Evolutionary conservation across 2,888 invertebrate genomes (phyloP).

Genomic region (Thera obeliscata): DNA sequence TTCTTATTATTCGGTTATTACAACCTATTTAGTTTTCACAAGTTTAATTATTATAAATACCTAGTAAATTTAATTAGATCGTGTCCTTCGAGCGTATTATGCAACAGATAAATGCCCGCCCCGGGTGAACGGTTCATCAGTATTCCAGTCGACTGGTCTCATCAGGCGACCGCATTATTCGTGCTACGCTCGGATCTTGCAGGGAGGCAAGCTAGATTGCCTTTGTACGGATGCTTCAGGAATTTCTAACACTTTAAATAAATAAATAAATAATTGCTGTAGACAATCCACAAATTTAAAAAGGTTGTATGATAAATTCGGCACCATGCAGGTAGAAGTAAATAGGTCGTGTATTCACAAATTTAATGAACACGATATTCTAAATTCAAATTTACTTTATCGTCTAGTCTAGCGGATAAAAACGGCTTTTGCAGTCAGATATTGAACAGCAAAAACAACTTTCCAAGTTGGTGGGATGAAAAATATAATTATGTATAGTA

Average conservation of each 20-base stretch:
- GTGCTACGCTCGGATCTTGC: conserved; percentile 45
- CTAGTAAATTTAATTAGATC: conserved; percentile 30
- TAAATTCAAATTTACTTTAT: too few species aligned
- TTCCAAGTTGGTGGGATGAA: too few species aligned
- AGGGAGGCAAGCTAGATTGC: conserved; percentile 1
- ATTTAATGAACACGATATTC: too few species aligned
- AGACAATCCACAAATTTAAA: too few species aligned
- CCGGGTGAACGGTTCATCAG: conserved; percentile 62
- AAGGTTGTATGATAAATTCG: too few species aligned
- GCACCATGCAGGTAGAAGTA: too few species aligned
- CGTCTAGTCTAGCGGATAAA: too few species aligned
- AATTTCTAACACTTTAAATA: background rate
- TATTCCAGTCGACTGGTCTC: conserved; percentile 63
- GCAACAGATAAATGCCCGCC: conserved; percentile 60
- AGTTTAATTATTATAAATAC: conserved; percentile 17
- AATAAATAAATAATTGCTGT: background rate
- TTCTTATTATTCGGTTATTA: background rate
- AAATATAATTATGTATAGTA: too few species aligned
- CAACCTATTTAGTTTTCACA: background rate
- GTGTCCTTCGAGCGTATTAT: conserved; percentile 44
- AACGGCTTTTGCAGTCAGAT: too few species aligned
- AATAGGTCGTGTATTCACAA: too few species aligned
- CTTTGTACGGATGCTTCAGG: background rate
- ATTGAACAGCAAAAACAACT: too few species aligned
- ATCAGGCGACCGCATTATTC: conserved; percentile 59